A percentile compares a stretch with the other conserved stretches of the same genome.
phyloP scores from a whole-genome alignment of 2,888 invertebrate species.

The Autographa pulchrina region DNA sequence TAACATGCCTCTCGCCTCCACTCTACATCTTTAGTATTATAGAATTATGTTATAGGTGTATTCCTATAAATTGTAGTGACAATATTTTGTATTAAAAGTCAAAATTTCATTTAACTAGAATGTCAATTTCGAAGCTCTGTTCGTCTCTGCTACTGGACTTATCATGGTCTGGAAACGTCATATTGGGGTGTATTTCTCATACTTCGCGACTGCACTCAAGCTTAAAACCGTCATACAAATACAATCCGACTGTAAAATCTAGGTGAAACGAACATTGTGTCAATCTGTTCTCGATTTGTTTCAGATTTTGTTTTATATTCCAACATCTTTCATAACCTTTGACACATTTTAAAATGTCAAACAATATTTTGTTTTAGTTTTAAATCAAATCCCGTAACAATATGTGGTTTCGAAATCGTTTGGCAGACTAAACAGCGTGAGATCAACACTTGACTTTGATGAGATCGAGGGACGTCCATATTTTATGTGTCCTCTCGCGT shows the following conservation, averaged over 20 bases:
- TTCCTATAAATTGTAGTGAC: too few species aligned
- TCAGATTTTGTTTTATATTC: neutral
- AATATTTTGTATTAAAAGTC: too few species aligned
- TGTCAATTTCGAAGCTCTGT: neutral
- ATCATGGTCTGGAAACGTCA: neutral
- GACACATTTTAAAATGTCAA: neutral
- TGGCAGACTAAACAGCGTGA: constrained; percentile 45
- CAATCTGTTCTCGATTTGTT: neutral
- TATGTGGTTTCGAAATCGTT: constrained; percentile 33
- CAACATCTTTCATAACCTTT: neutral
- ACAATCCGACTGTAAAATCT: neutral
- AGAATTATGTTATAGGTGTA: neutral
- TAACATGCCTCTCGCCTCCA: constrained; percentile 1
- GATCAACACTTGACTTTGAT: constrained; percentile 46
- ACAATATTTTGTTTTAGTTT: constrained; percentile 20
- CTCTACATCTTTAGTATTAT: neutral
- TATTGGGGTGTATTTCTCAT: neutral
- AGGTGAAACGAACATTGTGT: neutral
- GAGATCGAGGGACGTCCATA: constrained; percentile 51
- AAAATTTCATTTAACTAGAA: too few species aligned
- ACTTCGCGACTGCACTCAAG: too few species aligned
- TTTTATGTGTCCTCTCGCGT: constrained; percentile 31
- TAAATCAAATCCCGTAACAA: constrained; percentile 11
- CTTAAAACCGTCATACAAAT: neutral
- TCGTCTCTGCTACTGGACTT: neutral